Evolutionary conservation across 2,888 invertebrate genomes (phyloP).

Genomic region (Mellilla xanthometata): DNA sequence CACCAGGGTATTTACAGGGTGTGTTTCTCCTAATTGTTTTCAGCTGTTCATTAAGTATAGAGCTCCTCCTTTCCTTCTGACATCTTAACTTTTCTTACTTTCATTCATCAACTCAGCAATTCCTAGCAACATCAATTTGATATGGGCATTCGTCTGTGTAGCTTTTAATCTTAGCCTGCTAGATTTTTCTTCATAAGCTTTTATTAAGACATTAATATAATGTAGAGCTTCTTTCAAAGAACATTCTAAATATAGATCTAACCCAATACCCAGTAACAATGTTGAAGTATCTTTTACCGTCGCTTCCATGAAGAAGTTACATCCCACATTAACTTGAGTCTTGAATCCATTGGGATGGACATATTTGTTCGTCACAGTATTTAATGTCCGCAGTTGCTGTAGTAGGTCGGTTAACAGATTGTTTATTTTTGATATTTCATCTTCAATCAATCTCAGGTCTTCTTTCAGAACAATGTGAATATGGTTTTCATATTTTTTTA

Average conservation of each 20-base stretch:
- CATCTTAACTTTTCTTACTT: too few species aligned
- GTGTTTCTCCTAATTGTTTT: too few species aligned
- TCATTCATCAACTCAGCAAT: constrained; percentile 78
- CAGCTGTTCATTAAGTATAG: too few species aligned
- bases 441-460: constrained; percentile 84
- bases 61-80: too few species aligned
- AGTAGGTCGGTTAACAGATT: constrained; percentile 87
- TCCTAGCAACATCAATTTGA: constrained; percentile 89
- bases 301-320: constrained; percentile 92
- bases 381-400: constrained; percentile 87
- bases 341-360: constrained; percentile 73
- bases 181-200: constrained; percentile 84
- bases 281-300: constrained; percentile 85
- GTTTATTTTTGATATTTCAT: constrained; percentile 84
- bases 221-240: constrained; percentile 86
- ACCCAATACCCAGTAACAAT: constrained; percentile 88
- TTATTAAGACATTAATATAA: constrained; percentile 87
- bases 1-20: too few species aligned
- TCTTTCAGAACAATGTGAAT: constrained; percentile 90
- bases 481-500: constrained; percentile 85
- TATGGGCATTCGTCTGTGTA: constrained; percentile 88
- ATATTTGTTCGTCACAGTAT: constrained; percentile 82
- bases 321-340: constrained; percentile 89
- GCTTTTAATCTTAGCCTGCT: constrained; percentile 85
- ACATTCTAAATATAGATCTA: constrained; percentile 89